Percentiles rank a stretch among this genome's conserved stretches.
Conservation (phyloP, 2,888 invertebrate species). For the Morpho achilles region DNA sequence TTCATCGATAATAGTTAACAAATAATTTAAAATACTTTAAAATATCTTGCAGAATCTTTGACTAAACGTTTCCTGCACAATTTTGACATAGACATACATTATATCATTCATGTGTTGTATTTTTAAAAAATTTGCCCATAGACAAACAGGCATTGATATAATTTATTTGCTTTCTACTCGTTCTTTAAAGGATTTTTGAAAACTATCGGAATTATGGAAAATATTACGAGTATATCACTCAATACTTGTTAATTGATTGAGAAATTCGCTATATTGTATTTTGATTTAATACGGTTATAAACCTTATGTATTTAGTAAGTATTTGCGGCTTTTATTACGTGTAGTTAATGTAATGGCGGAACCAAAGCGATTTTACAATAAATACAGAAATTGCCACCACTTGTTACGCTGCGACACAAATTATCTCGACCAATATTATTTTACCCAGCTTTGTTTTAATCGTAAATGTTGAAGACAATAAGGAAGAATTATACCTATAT, state of each 20-base stretch:
- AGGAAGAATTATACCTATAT: constrained; percentile 76
- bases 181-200: too few relatives aligned
- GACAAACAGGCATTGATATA: too few relatives aligned
- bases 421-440: constrained; percentile 33
- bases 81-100: too few relatives aligned
- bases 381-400: constrained; percentile 60
- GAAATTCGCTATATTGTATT: constrained; percentile 33
- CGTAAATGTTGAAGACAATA: constrained; percentile 76
- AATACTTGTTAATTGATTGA: constrained; percentile 25
- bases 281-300: constrained; percentile 60
- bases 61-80: too few relatives aligned
- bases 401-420: constrained; percentile 59
- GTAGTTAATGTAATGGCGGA: constrained; percentile 48
- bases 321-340: constrained; percentile 44
- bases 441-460: constrained; percentile 62
- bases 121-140: too few relatives aligned
- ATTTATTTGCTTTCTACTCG: too few relatives aligned
- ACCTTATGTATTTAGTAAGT: constrained; percentile 48
- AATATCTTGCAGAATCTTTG: too few relatives aligned
- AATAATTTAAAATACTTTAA: too few relatives aligned
- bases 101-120: too few relatives aligned
- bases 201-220: too few relatives aligned
- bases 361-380: constrained; percentile 63
- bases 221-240: constrained; percentile 13
- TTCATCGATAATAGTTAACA: too few relatives aligned